Base-by-base conservation (phyloP, 2,797 vertebrate genomes). In the Coracias cyanogaster region DNA sequence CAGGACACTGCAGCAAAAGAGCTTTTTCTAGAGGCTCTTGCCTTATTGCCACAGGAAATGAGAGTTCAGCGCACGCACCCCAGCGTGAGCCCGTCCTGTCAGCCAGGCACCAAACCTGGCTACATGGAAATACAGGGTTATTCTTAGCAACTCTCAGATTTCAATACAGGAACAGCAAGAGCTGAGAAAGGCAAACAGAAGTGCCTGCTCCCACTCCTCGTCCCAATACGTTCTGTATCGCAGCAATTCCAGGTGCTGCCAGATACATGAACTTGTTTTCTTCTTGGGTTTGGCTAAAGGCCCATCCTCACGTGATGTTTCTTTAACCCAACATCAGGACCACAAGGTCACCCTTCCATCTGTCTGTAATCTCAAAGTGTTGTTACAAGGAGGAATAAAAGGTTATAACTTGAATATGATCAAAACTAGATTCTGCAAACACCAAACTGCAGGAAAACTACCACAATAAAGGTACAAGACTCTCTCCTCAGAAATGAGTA, bases 121-220 rank as follows among this genome's bases (percentile, higher is more conserved):
- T 94, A 91, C 96, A 11, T 95, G 95, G 66, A 96, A 93, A 64
- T 83, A 35, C 28, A n/a, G 94, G 79, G 98, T 92, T 98, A 98
- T 98, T 98, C 97, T 98, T 98, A 98, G 98, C 94, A 97, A 52
- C 97, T 95, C 98, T 98, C 98, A 96, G 80, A 86, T 98, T 98
- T 98, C 98, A 97, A 93, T 93, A 81, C 78, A 96, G 92, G 94
- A 95, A 96, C 97, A 98, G 83, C 89, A 87, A 57, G 94, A 94
- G 86, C 93, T 95, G 82, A 90, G 89, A 87, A 89, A 92, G 90
- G 94, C 93, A 96, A 96, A 94, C 58, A 90, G 43, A 90, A 97
- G 94, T 12, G 80, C 57, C 93, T 35, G 31, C 74, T 96, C 85
- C 66, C 93, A 45, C 78, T 85, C 82, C 65, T 80, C 6, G 20